Percentiles rank a stretch among this genome's conserved stretches.
Evolutionary conservation across 2,888 invertebrate genomes (phyloP).

Genomic region (Drosophila merina): DNA sequence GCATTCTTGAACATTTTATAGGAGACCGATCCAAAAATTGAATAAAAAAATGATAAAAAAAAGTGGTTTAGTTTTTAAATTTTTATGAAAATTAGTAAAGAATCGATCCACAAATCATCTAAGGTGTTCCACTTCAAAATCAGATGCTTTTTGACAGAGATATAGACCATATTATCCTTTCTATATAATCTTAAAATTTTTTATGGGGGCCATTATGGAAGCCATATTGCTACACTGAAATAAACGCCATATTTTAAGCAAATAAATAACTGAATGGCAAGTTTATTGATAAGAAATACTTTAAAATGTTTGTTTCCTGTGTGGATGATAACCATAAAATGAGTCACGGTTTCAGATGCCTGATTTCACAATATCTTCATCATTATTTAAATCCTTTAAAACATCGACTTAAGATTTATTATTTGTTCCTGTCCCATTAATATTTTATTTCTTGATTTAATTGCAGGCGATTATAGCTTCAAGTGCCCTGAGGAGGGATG

Average conservation of each 20-base stretch:
- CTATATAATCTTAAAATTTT: no score
- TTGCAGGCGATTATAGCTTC: conserved; percentile 95
- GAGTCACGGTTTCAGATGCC: not conserved
- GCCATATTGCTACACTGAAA: not conserved
- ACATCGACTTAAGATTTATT: not conserved
- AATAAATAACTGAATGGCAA: not conserved
- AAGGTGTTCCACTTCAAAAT: not conserved
- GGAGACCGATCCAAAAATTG: not conserved
- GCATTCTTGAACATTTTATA: not conserved
- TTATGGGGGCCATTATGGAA: no score
- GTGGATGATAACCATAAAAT: not conserved
- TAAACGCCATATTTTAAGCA: not conserved
- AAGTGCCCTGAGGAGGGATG: conserved; percentile 94
- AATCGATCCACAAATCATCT: not conserved
- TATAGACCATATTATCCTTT: not conserved
- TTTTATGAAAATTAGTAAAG: not conserved
- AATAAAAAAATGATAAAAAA: no score
- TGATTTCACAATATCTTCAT: conserved; percentile 1
- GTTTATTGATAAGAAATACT: not conserved
- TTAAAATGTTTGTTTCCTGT: not conserved
- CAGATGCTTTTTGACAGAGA: not conserved
- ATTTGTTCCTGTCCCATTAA: not conserved
- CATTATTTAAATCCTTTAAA: not conserved
- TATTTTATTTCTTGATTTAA: not conserved
- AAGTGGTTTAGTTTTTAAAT: not conserved